A percentile compares a stretch with the other conserved stretches of the same genome.
phyloP scores from a whole-genome alignment of 2,113 vertebrate genomes.

The Clarias magur region DNA sequence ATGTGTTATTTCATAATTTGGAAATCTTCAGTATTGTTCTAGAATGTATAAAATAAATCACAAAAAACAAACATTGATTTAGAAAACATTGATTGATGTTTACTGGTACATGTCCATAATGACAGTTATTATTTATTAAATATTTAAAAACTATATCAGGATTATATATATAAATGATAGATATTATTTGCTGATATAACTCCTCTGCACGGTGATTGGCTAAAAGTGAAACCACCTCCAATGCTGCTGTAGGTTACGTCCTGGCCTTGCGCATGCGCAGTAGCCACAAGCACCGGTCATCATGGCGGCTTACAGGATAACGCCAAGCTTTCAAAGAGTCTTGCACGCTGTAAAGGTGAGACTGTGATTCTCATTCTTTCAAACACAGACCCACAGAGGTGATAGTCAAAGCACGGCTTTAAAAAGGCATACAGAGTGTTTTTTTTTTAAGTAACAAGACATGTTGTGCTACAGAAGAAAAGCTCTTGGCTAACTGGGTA shows the following conservation, averaged over 20 bases:
- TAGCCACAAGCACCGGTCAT: constrained; percentile 41
- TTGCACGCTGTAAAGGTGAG: constrained; percentile 73
- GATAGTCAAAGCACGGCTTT: not conserved
- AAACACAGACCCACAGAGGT: no score
- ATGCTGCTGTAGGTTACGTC: constrained; percentile 15
- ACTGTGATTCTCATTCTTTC: not conserved
- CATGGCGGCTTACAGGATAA: constrained; percentile 71
- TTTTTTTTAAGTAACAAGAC: not conserved
- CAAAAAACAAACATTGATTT: no score
- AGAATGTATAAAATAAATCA: no score
- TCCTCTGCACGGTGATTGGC: constrained; percentile 23
- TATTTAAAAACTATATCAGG: no score
- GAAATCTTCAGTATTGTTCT: no score
- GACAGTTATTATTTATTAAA: no score
- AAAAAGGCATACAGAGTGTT: not conserved
- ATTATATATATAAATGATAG: no score
- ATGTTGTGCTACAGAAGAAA: not conserved
- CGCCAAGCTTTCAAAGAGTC: constrained; percentile 60
- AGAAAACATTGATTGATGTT: no score
- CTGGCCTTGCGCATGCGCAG: constrained; percentile 32
- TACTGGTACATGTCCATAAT: no score
- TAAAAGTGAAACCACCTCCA: constrained; percentile 12
- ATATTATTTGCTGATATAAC: not conserved
- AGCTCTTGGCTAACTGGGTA: not conserved
- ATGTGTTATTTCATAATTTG: no score